Evolutionary conservation across 2,888 invertebrate species (phyloP), one percentile per base, ranked within the genome.

Genomic region (Drosophila nr. perissopoda): DNA sequence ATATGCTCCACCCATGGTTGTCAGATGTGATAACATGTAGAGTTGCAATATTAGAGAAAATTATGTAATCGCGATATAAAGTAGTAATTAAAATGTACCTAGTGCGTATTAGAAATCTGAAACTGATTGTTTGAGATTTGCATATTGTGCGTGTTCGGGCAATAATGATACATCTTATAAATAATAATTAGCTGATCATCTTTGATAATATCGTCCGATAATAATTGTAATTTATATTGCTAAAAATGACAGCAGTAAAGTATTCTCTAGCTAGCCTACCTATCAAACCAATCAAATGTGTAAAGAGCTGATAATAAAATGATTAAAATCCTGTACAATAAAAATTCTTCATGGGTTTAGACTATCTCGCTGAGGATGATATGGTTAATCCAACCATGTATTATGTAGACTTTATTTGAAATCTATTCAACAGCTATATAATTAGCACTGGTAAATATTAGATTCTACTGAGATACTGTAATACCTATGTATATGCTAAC

Each of bases 1-100:
- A 11, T 91, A 77, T 75, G 91, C 92, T 3, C 92, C 92, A 49
- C 93, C 93, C n/a, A 87, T 92, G 88, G 82, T 93, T 64, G 91
- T 92, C 59, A 80, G 83, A 56, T 92, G 93, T 83, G 93, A 93
- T 71, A 92, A 92, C 54, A 85, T 89, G 82, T 91, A 74, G 73
- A 33, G 7, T 78, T 83, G 88, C 86, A 88, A 82, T 90, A 83
- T 91, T 83, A 73, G 71, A 78, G 74, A 60, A 75, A 76, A 77
- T 72, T 60, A 76, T 31, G 53, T 48, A 38, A 56, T 25, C 33
- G 25, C 25, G 25, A 10, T 51, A 18, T 36, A 59, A 59, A 34
- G 33, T 27, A 48, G 34, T 33, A 48, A 27, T 25, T 56, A 56
- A 56, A 56, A 25, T 36, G 53, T 54, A 36, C 7, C 8, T 27